Evolutionary conservation across 2,888 invertebrate genomes (phyloP), one percentile per base, ranked within the genome.

Genomic region (Spatulosminthurus flaviceps): DNA sequence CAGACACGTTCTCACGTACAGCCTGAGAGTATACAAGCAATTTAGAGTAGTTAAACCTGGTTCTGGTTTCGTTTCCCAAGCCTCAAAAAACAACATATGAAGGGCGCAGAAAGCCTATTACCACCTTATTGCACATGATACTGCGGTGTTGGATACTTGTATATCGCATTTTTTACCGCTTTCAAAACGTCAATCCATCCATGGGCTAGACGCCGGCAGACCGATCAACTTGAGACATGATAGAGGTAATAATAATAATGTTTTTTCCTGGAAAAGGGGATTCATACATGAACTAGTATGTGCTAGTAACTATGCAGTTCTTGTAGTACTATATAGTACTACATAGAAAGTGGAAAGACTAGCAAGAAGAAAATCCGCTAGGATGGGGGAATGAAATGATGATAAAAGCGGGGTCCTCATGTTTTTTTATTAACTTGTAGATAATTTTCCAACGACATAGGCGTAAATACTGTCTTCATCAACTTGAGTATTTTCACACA

Each of bases 1-100:
- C 51, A 28, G 60, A 26, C 73, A 73, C 73, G 73, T 73, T 73
- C 73, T 9, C 73, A 73, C 73, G 73, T 73, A 73, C 13, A 51
- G 34, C 34, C 51, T 51, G 2, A 2, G 16, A 2, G 51, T 51
- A 51, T 51, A 51, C n/a, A 11, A n/a, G 19, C 51, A 51, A 51
- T 51, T 51, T 51, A 16, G 19, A n/a, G n/a, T 13, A 9, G 51
- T 51, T 19, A 51, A 51, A 4, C 51, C 51, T 51, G 51, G 51
- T 51, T 51, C 51, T 51, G 51, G 51, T 51, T 51, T 51, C 51
- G 9, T 11, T n/a, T 51, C 16, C n/a, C 51, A 5, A 19, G 51
- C 1, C 2, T 51, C n/a, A n/a, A 51, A 51, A 19, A 16, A 51
- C n/a, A 51, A 51, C 51, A 51, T n/a, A n/a, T 51, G 51, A 51